These are phyloP conservation scores for Todiramphus saurophagus DNA, from an alignment of 2,113 vertebrate genomes.

Conservation along the genomic window DNA sequence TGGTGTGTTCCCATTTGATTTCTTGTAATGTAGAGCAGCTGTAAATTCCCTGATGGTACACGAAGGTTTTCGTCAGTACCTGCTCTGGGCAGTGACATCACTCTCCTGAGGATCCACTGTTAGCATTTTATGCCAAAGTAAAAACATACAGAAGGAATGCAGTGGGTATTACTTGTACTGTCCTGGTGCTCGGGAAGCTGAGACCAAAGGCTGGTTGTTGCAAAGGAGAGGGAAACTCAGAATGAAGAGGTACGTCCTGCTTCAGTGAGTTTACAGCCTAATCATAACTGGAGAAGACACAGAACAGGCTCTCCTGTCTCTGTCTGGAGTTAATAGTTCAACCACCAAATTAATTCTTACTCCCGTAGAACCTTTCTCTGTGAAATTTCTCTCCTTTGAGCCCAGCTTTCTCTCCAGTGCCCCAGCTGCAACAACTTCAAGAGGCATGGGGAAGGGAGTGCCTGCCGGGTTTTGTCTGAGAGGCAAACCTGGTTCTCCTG, in stretches of 20 bases:
- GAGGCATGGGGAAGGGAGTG: background rate
- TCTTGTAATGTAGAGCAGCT: background rate
- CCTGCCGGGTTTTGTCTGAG: background rate
- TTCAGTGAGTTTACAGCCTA: slow-evolving; percentile 31
- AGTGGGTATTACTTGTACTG: background rate
- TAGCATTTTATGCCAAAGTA: background rate
- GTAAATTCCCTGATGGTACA: background rate
- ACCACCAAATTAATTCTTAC: background rate
- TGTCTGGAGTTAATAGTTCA: background rate
- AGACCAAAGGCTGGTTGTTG: background rate
- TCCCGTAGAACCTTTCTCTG: background rate
- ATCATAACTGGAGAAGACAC: accelerated
- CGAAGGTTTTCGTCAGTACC: background rate
- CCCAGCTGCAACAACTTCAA: background rate
- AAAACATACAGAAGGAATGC: background rate
- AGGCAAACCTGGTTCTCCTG: background rate
- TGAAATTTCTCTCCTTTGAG: accelerated
- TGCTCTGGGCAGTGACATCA: background rate
- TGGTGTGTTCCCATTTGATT: background rate
- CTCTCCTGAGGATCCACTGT: background rate
- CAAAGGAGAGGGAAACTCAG: background rate
- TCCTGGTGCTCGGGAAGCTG: background rate
- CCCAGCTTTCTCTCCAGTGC: background rate
- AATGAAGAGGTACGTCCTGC: background rate
- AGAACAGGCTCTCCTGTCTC: background rate